Evolutionary conservation across 2,797 vertebrate species (phyloP), one percentile per base, ranked within the genome.

Genomic region (Chelon labrosus): DNA sequence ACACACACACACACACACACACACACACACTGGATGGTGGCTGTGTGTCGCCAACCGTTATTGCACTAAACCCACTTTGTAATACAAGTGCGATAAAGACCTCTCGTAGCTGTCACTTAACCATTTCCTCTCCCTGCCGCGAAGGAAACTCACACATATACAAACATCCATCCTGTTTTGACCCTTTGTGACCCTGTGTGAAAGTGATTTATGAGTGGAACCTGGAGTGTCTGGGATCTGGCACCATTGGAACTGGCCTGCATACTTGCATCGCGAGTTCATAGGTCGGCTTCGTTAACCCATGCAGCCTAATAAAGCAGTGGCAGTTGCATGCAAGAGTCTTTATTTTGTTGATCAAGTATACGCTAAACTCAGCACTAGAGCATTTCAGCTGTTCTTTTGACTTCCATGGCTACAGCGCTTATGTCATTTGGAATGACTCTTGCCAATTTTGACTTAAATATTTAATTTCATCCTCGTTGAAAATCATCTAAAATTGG

Each of bases 1-100:
- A 54, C 37, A 52, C 41, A 35, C 52, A 55, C 31, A 6, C 31
- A 54, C 37, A 52, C 41, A 35, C 52, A 55, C 31, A 6, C 31
- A 46, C 20, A 9, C 14, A 59, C 57, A 57, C 46, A 17, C 35
- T 41, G 39, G 39, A 2, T 35, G 7, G 31, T 35, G 31, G 31
- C 31, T 35, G 31, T 35, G 31, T 7, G 31, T 35, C 5, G 31
- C 7, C 31, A 35, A 6, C 35, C 46, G 38, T 58, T 74, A 62
- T 62, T 75, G 60, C 35, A 19, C 16, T 75, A 35, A 82, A 73
- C 61, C 37, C 4, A 0, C 69, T 68, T 61, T 80, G 86, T 90
- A 91, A 91, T 87, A 82, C 73, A 88, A 92, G 50, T 70, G 75
- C 74, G 66, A 86, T 90, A 90, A 90, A 90, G 88, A 89, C 86